Evolutionary conservation across 2,113 vertebrate species (phyloP).

Genomic region (Apus apus): DNA sequence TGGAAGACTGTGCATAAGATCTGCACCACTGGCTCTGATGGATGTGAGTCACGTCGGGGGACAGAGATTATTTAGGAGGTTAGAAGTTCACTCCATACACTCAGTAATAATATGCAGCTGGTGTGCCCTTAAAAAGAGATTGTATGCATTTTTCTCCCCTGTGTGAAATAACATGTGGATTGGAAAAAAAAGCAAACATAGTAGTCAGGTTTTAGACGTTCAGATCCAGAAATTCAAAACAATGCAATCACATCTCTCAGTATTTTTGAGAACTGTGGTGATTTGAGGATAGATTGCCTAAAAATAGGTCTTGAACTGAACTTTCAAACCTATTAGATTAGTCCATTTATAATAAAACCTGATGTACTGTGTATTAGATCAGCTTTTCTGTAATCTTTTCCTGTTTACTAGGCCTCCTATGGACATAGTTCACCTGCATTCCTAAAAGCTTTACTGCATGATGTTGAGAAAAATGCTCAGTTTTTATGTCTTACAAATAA

Average conservation of each 20-base stretch:
- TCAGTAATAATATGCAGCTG: slow-evolving; percentile 13
- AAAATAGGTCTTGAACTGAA: slow-evolving; percentile 31
- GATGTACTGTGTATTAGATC: slow-evolving; percentile 33
- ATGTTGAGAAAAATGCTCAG: not conserved
- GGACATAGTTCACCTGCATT: not conserved
- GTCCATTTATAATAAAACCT: slow-evolving; percentile 25
- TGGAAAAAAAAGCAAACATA: not conserved
- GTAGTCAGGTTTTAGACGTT: not conserved
- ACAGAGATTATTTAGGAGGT: slow-evolving; percentile 33
- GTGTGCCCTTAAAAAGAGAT: not conserved
- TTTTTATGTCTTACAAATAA: not conserved
- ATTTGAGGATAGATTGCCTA: not conserved
- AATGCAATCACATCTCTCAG: not conserved
- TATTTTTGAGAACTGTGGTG: not conserved
- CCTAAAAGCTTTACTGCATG: not conserved
- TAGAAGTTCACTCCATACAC: slow-evolving; percentile 44
- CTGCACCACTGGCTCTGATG: slow-evolving; percentile 24
- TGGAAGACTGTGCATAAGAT: slow-evolving; percentile 36
- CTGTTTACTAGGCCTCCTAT: slow-evolving; percentile 1
- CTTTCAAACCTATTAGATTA: slow-evolving; percentile 14
- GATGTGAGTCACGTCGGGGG: slow-evolving; percentile 23
- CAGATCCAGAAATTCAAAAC: not conserved
- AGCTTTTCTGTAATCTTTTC: slow-evolving; percentile 25
- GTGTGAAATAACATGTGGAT: not conserved
- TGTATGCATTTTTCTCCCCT: not conserved